phyloP scores from a whole-genome alignment of 1,140 invertebrate genomes.

The Spodoptera frugiperda region DNA sequence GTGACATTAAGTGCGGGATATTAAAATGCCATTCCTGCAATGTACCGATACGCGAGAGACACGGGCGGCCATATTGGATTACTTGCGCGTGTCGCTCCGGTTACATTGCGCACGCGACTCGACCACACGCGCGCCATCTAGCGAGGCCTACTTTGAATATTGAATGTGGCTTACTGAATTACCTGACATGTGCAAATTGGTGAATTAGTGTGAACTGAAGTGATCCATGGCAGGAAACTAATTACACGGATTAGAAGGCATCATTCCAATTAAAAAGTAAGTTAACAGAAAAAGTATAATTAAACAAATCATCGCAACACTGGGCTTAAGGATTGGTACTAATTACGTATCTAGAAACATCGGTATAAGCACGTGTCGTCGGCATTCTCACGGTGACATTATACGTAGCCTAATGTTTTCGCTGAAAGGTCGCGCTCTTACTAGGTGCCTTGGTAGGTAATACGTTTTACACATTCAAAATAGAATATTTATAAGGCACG shows the following conservation, averaged over 20 bases:
- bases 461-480: slow-evolving; percentile 24
- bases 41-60: slow-evolving; percentile 79
- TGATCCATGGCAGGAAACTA: slow-evolving; percentile 19
- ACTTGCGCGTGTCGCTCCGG: slow-evolving; percentile 83
- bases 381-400: slow-evolving; percentile 1
- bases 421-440: slow-evolving; percentile 15
- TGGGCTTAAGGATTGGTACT: no score
- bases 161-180: slow-evolving; percentile 54
- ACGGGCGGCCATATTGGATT: slow-evolving; percentile 82
- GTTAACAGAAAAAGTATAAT: no score
- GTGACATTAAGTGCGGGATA: slow-evolving; percentile 78
- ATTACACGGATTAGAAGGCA: slow-evolving; percentile 22
- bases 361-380: not conserved
- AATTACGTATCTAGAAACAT: not conserved
- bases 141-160: slow-evolving; percentile 63
- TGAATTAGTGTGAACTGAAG: slow-evolving; percentile 55
- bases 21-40: slow-evolving; percentile 84
- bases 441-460: not conserved
- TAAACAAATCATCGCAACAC: no score
- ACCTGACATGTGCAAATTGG: slow-evolving; percentile 47
- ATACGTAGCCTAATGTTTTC: not conserved
- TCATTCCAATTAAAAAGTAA: not conserved
- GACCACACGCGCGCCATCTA: slow-evolving; percentile 84
- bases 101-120: slow-evolving; percentile 82
- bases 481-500: slow-evolving; percentile 35